Percentiles rank a stretch among this genome's conserved stretches.
Conservation (phyloP, 2,888 invertebrate species). For the Bombylius major region DNA sequence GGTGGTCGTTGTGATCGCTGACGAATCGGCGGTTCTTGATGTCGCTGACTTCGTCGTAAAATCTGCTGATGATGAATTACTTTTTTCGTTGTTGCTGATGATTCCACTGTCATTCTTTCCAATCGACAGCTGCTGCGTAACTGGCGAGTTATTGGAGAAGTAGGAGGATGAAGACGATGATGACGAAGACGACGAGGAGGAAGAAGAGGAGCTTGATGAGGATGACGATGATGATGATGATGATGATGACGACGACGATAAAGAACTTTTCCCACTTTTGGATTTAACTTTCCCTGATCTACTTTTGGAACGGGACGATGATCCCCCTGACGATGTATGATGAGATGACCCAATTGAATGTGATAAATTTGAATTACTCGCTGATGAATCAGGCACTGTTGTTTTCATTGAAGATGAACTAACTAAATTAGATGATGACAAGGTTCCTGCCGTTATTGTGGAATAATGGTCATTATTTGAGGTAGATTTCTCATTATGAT, state of each 20-base stretch:
- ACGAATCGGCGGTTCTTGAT: constrained; percentile 35
- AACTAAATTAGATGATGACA: neutral
- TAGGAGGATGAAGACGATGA: neutral
- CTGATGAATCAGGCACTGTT: neutral
- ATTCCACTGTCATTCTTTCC: neutral
- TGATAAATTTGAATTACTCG: neutral
- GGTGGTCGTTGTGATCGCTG: constrained; percentile 15
- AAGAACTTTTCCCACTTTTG: constrained; percentile 10
- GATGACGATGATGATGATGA: neutral
- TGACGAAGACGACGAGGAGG: neutral
- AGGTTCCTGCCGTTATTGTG: neutral
- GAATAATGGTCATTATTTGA: neutral
- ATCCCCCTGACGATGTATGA: neutral
- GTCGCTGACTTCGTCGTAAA: constrained; percentile 31
- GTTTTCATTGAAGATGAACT: neutral
- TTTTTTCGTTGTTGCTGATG: neutral
- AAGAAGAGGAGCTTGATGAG: neutral
- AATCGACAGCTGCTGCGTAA: neutral
- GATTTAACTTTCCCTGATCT: constrained; percentile 10
- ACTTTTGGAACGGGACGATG: constrained; percentile 7
- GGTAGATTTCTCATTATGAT: neutral
- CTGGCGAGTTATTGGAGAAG: neutral
- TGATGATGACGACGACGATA: neutral
- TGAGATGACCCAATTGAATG: too few relatives aligned
- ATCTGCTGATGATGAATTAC: constrained; percentile 14